Evolutionary conservation across 2,888 invertebrate genomes (phyloP).

Genomic region (Drosophila antonietae): DNA sequence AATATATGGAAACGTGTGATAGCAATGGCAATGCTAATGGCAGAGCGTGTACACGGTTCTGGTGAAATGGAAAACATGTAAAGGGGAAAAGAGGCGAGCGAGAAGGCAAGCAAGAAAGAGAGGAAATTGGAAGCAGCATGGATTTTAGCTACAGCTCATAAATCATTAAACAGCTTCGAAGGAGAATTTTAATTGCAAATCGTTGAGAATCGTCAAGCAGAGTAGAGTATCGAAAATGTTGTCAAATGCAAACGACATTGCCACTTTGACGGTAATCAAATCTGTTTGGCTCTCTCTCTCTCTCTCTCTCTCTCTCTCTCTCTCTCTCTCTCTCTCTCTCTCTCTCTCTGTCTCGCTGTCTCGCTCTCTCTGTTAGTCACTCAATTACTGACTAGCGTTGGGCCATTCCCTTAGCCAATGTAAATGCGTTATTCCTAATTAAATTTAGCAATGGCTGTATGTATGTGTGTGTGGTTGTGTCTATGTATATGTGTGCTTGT

Average conservation of each 20-base stretch:
- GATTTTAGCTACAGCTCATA: slow-evolving; percentile 35
- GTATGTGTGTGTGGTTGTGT: neutral
- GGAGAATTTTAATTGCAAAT: slow-evolving; percentile 44
- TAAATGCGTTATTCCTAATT: slow-evolving; percentile 56
- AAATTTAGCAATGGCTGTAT: slow-evolving; percentile 39
- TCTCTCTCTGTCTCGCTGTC: neutral
- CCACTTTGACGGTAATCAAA: slow-evolving; percentile 6
- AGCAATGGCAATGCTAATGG: neutral
- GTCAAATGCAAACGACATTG: slow-evolving; percentile 33
- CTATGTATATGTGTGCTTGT: neutral
- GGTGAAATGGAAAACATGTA: neutral
- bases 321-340: neutral
- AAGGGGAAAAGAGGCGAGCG: neutral
- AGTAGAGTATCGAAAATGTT: slow-evolving; percentile 27
- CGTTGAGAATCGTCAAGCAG: slow-evolving; percentile 4
- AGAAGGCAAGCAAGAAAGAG: neutral
- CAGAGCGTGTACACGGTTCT: neutral
- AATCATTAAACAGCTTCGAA: slow-evolving; percentile 33
- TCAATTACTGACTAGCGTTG: neutral
- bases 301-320: neutral
- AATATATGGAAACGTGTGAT: slow-evolving; percentile 16
- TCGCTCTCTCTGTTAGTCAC: neutral
- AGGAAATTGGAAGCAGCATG: slow-evolving; percentile 13
- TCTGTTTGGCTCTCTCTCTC: neutral
- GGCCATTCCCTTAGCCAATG: slow-evolving; percentile 3